Conservation (phyloP, 2,113 vertebrate species). For the Oplegnathus fasciatus region DNA sequence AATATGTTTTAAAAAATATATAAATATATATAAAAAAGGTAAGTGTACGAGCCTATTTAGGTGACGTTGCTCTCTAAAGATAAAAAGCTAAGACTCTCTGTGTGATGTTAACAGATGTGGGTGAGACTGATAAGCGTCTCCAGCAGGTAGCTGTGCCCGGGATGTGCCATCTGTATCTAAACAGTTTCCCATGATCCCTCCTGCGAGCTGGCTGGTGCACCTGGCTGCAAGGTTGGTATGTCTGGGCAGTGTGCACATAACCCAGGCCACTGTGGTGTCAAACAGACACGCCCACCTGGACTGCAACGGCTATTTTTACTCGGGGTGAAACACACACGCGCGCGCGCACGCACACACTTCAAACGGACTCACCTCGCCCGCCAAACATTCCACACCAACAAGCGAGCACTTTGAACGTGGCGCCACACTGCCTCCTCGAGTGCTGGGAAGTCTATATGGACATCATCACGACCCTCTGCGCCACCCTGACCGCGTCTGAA, state of each 20-base stretch:
- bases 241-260: conserved; percentile 47
- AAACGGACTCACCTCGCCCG: conserved; percentile 60
- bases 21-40: background rate
- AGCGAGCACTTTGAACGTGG: conserved; percentile 76
- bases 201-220: conserved; percentile 46
- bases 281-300: conserved; percentile 54
- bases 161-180: conserved; percentile 58
- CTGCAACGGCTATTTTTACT: conserved; percentile 74
- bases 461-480: conserved; percentile 58
- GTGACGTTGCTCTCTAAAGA: background rate
- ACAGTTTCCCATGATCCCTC: conserved; percentile 61
- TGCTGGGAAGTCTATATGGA: conserved; percentile 78
- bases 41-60: conserved; percentile 7
- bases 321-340: conserved; percentile 32
- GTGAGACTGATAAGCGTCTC: conserved; percentile 39
- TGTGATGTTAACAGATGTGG: conserved; percentile 43
- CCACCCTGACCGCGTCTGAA: conserved; percentile 60
- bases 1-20: background rate
- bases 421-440: conserved; percentile 58
- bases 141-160: conserved; percentile 41
- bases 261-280: conserved; percentile 49
- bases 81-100: background rate
- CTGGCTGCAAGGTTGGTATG: conserved; percentile 47
- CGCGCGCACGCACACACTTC: conserved; percentile 56
- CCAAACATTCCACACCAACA: conserved; percentile 79